Evolutionary conservation across 2,888 invertebrate genomes (phyloP), one percentile per base, ranked within the genome.

Genomic region (Cataglyphis albicans): DNA sequence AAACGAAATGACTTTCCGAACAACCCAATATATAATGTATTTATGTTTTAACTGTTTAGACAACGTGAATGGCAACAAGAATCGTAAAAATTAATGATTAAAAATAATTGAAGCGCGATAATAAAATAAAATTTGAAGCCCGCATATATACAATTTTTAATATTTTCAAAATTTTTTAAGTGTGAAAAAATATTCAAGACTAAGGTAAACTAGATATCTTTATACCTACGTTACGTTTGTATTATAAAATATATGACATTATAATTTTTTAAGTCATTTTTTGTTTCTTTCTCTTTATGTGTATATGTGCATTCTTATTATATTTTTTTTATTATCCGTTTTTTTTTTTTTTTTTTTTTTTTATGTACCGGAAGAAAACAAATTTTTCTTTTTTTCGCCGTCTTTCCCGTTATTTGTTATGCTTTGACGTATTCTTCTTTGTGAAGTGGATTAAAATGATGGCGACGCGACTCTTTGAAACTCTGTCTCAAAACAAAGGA

Each of bases 191-290:
- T 5, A 0, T 44, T 15, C 12, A 5, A 44, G 44, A 44, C 18
- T 44, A 0, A 15, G 15, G 4, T 4, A 44, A 44, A 3, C 3
- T 44, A 44, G 12, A 44, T 44, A 44, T 44, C 4, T 44, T 4
- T 12, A 12, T 44, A 15, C 35, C 6, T 38, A 38, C 38, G 12
- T 64, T 59, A 83, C 84, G 78, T 84, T 82, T 84, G 48, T 76
- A 73, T 52, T 52, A 52, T 61, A 61, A 61, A 1, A 32, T 18
- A 7, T 32, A 65, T 25, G 15, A 4, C 4, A 10, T 32, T 52
- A 70, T n/a, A 68, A 32, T 70, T 21, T 70, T 21, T 52, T 52
- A 25, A 21, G 7, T 52, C 7, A 52, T 52, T 52, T 0, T 52
- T 52, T 52, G 10, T 52, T 21, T 61, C 10, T 61, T 29, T 0